Evolutionary conservation across 2,888 invertebrate species (phyloP).

Genomic region (Labia minor): DNA sequence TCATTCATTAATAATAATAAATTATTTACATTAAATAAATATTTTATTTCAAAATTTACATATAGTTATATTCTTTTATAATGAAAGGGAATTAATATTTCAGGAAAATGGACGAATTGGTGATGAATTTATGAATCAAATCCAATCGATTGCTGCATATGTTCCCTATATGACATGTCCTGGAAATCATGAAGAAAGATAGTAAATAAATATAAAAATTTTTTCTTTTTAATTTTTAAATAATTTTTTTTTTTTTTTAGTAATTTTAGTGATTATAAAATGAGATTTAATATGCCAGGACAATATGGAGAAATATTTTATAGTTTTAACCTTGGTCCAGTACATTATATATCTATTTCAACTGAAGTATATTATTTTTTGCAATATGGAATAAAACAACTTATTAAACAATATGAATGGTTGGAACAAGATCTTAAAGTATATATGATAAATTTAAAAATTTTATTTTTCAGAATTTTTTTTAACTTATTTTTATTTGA

Average conservation of each 20-base stretch:
- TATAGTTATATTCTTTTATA: no score
- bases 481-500: neutral
- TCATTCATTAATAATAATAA: no score
- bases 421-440: constrained; percentile 40
- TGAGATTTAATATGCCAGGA: constrained; percentile 44
- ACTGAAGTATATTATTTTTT: constrained; percentile 48
- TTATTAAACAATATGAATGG: constrained; percentile 39
- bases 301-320: constrained; percentile 29
- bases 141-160: constrained; percentile 44
- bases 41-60: no score
- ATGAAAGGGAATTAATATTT: no score
- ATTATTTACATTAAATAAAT: no score
- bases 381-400: constrained; percentile 40
- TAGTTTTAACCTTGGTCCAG: constrained; percentile 41
- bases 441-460: constrained; percentile 14
- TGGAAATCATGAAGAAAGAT: constrained; percentile 38
- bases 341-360: constrained; percentile 43
- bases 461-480: no score
- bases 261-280: constrained; percentile 46
- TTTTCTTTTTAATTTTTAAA: neutral
- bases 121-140: constrained; percentile 43
- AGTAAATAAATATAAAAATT: constrained; percentile 30
- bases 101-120: constrained; percentile 40
- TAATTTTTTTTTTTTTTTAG: constrained; percentile 30
- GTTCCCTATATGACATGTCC: constrained; percentile 41